Evolutionary conservation across 2,797 vertebrate genomes (phyloP).

Genomic region (Acanthurus lineatus): DNA sequence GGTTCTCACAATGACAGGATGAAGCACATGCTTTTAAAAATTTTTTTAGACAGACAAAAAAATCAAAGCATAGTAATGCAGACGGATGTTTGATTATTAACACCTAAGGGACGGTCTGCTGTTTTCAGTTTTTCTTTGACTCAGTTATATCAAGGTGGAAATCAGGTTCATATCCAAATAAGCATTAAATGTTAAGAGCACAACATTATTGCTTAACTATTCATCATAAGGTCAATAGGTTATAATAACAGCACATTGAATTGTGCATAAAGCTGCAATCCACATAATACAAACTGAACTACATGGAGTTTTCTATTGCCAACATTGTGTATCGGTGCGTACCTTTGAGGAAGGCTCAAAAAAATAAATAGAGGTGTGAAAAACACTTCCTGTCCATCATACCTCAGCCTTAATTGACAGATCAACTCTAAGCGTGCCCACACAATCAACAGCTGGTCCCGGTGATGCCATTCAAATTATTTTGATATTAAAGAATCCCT

Average conservation of each 20-base stretch:
- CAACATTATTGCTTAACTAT: neutral
- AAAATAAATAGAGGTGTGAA: slow-evolving; percentile 55
- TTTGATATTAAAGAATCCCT: slow-evolving; percentile 81
- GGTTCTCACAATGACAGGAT: neutral
- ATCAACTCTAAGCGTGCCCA: slow-evolving; percentile 70
- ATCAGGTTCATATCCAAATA: neutral
- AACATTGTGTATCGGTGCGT: slow-evolving; percentile 33
- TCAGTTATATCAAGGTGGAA: too few species aligned
- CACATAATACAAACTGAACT: neutral
- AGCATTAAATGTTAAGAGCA: neutral
- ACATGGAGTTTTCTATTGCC: slow-evolving; percentile 26
- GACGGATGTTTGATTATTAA: neutral
- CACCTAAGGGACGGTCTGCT: neutral
- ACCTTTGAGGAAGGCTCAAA: slow-evolving; percentile 29
- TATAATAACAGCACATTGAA: too few species aligned
- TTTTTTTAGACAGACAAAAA: neutral
- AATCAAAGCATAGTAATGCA: neutral
- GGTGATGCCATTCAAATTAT: slow-evolving; percentile 79
- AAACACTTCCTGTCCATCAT: slow-evolving; percentile 75
- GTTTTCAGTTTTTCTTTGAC: neutral
- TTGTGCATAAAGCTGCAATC: slow-evolving; percentile 15
- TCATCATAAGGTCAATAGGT: too few species aligned
- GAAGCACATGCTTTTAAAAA: neutral
- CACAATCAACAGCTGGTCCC: slow-evolving; percentile 74
- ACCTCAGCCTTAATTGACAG: slow-evolving; percentile 72